Evolutionary conservation across 2,797 vertebrate genomes (phyloP).

Genomic region (Tauraco hartlaubi): DNA sequence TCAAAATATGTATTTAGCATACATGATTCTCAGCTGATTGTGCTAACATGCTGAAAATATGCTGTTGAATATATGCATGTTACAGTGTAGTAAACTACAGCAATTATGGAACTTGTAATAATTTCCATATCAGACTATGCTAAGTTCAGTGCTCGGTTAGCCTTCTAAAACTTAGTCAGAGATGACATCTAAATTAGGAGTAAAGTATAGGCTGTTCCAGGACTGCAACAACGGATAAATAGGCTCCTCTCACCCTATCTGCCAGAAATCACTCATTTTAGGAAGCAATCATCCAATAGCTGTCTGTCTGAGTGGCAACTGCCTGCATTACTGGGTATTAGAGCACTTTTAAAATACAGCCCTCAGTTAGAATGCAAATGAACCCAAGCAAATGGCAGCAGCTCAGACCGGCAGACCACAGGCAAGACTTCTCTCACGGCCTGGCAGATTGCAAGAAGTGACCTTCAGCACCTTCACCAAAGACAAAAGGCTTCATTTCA

Average conservation of each 20-base stretch:
- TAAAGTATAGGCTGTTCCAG: not conserved
- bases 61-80: not conserved
- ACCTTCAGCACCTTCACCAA: not conserved
- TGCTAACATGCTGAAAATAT: not conserved
- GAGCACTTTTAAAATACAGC: not conserved
- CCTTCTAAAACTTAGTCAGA: not conserved
- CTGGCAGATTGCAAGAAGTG: not conserved
- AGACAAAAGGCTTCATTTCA: not conserved
- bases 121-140: not conserved
- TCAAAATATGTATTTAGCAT: not conserved
- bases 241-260: not conserved
- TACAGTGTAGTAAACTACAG: not conserved
- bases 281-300: not conserved
- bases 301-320: not conserved
- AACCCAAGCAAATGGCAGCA: not conserved
- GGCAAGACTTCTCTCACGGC: not conserved
- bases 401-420: not conserved
- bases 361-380: not conserved
- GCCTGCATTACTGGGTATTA: not conserved
- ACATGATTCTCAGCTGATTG: not conserved
- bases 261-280: not conserved
- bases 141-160: not conserved
- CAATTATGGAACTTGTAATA: not conserved
- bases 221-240: not conserved
- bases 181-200: not conserved